phyloP scores from a whole-genome alignment of 2,888 invertebrate species.

The Myopa testacea region DNA sequence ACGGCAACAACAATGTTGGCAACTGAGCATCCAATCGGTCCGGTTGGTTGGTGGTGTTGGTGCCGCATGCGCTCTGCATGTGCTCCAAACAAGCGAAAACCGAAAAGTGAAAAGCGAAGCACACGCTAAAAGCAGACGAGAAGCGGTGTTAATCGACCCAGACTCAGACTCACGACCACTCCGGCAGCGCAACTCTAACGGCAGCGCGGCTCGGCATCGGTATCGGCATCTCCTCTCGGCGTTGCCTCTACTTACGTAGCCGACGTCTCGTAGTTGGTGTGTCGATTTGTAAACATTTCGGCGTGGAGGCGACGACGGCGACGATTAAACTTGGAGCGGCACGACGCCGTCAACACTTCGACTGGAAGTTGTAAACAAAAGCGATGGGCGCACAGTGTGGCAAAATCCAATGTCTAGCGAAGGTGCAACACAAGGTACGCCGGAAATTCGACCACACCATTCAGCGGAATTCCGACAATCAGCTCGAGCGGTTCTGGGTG shows the following conservation, averaged over 20 bases:
- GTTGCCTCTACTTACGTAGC: neutral
- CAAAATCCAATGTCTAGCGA: neutral
- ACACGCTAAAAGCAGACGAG: slow-evolving; percentile 15
- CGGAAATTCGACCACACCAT: neutral
- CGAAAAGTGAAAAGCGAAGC: slow-evolving; percentile 29
- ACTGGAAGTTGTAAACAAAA: slow-evolving; percentile 29
- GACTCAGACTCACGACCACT: slow-evolving; percentile 44
- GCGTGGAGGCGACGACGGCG: slow-evolving; percentile 8
- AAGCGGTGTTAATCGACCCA: slow-evolving; percentile 45
- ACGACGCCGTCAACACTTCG: slow-evolving; percentile 29
- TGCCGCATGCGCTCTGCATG: slow-evolving; percentile 65
- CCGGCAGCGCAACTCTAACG: slow-evolving; percentile 23
- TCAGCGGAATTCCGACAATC: too few relatives aligned
- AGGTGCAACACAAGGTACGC: too few relatives aligned
- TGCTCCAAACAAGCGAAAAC: slow-evolving; percentile 51
- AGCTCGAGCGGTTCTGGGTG: too few relatives aligned
- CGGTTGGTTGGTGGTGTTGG: slow-evolving; percentile 47
- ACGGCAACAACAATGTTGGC: slow-evolving; percentile 34
- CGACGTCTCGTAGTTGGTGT: neutral
- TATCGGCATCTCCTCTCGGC: neutral
- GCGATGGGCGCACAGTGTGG: slow-evolving; percentile 13
- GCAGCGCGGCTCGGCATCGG: neutral
- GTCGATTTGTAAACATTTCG: slow-evolving; percentile 19
- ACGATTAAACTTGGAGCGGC: slow-evolving; percentile 11
- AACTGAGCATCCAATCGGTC: slow-evolving; percentile 1